Evolutionary conservation across 2,113 vertebrate genomes (phyloP).

Genomic region (Lepisosteus osseus): DNA sequence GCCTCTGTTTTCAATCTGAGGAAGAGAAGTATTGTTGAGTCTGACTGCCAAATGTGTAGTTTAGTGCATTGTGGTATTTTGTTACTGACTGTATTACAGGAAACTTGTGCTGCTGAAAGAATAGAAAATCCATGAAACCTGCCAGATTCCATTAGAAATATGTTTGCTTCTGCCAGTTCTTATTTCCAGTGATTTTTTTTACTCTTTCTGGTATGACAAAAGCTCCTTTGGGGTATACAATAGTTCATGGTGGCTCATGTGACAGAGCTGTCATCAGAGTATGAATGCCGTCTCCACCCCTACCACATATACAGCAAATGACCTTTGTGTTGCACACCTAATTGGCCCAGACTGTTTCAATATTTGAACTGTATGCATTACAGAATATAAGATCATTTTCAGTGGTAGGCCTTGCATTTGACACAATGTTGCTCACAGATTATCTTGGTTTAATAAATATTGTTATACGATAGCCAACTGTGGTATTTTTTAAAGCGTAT

Average conservation of each 20-base stretch:
- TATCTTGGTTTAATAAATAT: no score
- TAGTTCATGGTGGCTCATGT: background rate
- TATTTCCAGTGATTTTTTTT: background rate
- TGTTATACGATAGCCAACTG: no score
- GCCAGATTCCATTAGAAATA: slow-evolving; percentile 21
- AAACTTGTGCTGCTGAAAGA: slow-evolving; percentile 27
- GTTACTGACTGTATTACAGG: slow-evolving; percentile 29
- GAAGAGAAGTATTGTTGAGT: slow-evolving; percentile 39
- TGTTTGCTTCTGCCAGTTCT: slow-evolving; percentile 2
- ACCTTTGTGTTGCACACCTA: no score
- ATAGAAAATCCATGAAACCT: background rate
- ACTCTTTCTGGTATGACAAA: background rate
- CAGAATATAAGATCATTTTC: no score
- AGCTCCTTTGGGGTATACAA: background rate
- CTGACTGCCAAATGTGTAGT: slow-evolving; percentile 16
- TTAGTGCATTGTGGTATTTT: slow-evolving; percentile 17
- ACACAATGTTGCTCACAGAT: no score
- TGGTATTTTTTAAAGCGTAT: no score
- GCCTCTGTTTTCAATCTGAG: slow-evolving; percentile 25
- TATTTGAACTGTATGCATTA: no score
- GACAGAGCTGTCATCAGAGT: background rate
- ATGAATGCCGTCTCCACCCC: background rate
- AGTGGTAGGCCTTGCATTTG: no score
- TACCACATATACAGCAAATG: background rate
- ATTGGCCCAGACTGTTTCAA: no score